Evolutionary conservation across 2,113 vertebrate genomes (phyloP), one percentile per base, ranked within the genome.

Genomic region (Brachyistius frenatus): DNA sequence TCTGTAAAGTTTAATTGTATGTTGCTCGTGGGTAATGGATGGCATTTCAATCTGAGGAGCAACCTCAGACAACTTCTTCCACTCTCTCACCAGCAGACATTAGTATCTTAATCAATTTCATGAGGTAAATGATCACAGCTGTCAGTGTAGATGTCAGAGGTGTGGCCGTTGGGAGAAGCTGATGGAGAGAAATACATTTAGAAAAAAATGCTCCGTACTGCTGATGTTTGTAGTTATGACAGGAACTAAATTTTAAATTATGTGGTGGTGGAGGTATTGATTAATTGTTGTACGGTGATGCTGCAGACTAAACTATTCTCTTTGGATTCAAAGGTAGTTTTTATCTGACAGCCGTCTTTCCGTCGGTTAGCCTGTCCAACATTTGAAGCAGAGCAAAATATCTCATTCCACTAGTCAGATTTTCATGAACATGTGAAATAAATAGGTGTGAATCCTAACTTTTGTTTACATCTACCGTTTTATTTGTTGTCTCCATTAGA

Each of bases 81-180:
- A n/a, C n/a, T 60, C 66, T 47, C 64, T 77, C 69, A 73, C 10
- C 5, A 50, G 56, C 65, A n/a, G 16, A 7, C 73, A 78, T 81
- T 73, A 81, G 62, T 60, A 65, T 80, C 63, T 39, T 77, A 41
- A 87, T 85, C 73, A 73, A 49, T 67, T 78, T 69, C 73, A 63
- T n/a, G 41, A 69, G 65, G 39, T 39, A 82, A 66, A 80, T 10
- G 2, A 67, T 41, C 31, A 32, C 54, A 13, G 66, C 49, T 30
- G 76, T 35, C 58, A 44, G 46, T 4, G 13, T 47, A 62, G 72
- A 65, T 8, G 16, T 47, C 6, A 15, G 36, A 33, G 50, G 65
- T 44, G 73, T 61, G 52, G 55, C 37, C 5, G 23, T 1, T 13
- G n/a, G 23, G 14, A 47, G n/a, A 44, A 46, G 32, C 61, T 60